Evolutionary conservation across 2,888 invertebrate species (phyloP), one percentile per base, ranked within the genome.

Genomic region (Xestia sexstrigata): DNA sequence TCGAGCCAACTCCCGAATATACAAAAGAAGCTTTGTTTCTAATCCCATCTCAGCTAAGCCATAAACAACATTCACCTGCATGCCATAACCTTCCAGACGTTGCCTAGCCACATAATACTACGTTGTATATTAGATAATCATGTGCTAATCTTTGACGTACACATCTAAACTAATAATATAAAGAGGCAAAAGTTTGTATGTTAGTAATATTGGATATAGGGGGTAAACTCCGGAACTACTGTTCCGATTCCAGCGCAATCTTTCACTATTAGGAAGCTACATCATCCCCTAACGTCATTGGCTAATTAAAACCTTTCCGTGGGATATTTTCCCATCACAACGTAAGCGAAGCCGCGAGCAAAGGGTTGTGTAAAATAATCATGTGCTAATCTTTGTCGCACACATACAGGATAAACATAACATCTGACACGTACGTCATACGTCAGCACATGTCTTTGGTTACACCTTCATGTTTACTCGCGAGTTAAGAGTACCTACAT

Each of bases 301-400:
- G 7, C 15, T 58, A 26, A 26, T 15, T 26, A 26, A 26, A 39
- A 63, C 23, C 11, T 23, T 63, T 2, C 13, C 39, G 6, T 35
- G 9, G 0, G 3, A 23, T n/a, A 23, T 0, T 39, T 63, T 9
- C 0, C 23, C 1, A 35, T 35, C 5, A 35, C 6, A 35, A 23
- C 39, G 13, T 0, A 15, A 65, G 15, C n/a, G 4, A n/a, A 42
- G 4, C 0, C 15, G 15, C 42, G n/a, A 8, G n/a, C 15, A n/a
- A 65, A 65, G 1, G 17, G 42, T 65, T 47, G 6, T 35, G 9
- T 62, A 30, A 30, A 30, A 47, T 52, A 58, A 68, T 62, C 39
- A 80, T 84, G 72, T 85, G 82, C 58, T 85, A 81, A 85, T 81
- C 82, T 58, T 58, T 81, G 70, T 73, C 81, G 69, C 70, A 65